Conservation (phyloP, 2,797 vertebrate species). For the Propithecus perrieri region DNA sequence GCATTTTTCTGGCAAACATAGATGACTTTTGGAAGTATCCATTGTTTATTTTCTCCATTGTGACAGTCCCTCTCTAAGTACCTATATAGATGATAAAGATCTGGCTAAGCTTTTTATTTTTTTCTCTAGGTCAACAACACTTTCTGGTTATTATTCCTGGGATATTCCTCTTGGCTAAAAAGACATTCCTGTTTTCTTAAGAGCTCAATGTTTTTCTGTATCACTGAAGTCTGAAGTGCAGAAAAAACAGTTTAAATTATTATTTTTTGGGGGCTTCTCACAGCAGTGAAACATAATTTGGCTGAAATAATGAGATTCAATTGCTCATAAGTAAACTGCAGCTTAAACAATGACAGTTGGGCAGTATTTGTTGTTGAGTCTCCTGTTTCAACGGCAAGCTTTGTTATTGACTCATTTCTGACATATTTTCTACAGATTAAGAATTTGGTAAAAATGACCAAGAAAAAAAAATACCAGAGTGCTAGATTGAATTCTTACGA, state of each 20-base stretch:
- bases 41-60: background rate
- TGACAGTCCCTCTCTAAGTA: background rate
- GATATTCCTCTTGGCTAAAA: background rate
- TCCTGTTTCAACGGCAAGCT: conserved; percentile 59
- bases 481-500: background rate
- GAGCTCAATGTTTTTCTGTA: conserved; percentile 62
- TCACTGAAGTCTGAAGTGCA: conserved; percentile 63
- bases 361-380: conserved; percentile 73
- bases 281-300: conserved; percentile 80
- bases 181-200: conserved; percentile 41
- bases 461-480: background rate
- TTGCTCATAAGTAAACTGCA: conserved; percentile 83
- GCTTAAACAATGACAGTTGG: conserved; percentile 80
- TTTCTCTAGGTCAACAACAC: background rate
- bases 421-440: conserved; percentile 69
- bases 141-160: conserved; percentile 32
- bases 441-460: conserved; percentile 62
- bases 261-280: conserved; percentile 63
- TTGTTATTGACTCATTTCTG: conserved; percentile 77
- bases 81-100: background rate
- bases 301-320: conserved; percentile 84
- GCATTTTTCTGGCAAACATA: background rate
- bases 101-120: background rate
- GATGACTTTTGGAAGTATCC: background rate
- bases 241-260: background rate